Base-by-base conservation (phyloP, 2,113 vertebrate species). In the Gavialis gangeticus region DNA sequence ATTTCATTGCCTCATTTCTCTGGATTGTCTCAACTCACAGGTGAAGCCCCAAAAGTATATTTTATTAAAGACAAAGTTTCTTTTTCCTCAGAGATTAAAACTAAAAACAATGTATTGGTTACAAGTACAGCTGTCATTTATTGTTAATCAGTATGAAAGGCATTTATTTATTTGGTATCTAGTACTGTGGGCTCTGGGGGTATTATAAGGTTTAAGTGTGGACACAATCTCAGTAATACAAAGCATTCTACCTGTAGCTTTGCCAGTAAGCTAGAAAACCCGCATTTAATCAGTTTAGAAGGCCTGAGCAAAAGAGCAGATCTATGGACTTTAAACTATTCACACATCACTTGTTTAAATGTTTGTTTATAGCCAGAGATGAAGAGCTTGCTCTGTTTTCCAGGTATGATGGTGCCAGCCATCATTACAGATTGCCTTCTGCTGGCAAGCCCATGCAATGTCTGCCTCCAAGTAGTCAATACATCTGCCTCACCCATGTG, bases 151-250 rank as follows among this genome's bases (percentile, higher is more conserved):
- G 87, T 21, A 71, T 17, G 71, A 57, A 79, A 89, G 84, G 28
- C 83, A 15, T 21, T 85, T 89, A 62, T 86, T 85, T 89, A 62
- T 86, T 85, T 89, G 79, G 89, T 83, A 91, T 58, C 58, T 86
- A 14, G 54, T 92, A 82, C 81, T 15, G 24, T n/a, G 67, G 37
- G 84, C 55, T 86, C 71, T 91, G 88, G 57, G 75, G 34, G 1
- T 85, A 12, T 75, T 30, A 91, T 75, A 81, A 1, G 28, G 4
- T 64, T 71, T 37, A 37, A 14, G 19, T 22, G 21, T 30, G 37
- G 30, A 69, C 10, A 24, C 67, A 18, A 71, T 71, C 21, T 37
- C 37, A 37, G 24, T 71, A 71, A 71, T 71, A 69, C 17, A 21
- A 75, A 90, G 12, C 58, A 0, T 71, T 59, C 83, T 60, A 60